Base-by-base conservation (phyloP, 2,888 invertebrate species). In the Polyploca ridens region DNA sequence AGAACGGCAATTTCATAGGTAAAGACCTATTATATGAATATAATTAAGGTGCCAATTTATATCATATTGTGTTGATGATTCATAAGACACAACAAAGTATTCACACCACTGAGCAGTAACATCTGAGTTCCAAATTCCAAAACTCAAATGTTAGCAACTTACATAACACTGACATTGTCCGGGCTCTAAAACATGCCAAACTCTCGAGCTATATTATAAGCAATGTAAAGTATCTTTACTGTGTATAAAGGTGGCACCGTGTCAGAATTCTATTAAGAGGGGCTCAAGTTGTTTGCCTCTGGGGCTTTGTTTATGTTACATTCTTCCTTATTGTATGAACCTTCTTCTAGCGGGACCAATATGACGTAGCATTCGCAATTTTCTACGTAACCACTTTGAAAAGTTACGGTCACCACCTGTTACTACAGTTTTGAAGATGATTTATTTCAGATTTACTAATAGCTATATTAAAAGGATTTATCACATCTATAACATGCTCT, bases 251-350 rank as follows among this genome's bases (percentile, higher is more conserved):
- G 85, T 85, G 83, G 74, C 78, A 79, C 75, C 74, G 78, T 79
- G 86, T 87, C 87, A 84, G 84, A 87, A 90, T 89, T 88, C 88
- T 89, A 88, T 90, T 89, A 88, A 86, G 86, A 85, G 83, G 82
- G 86, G 84, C 88, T 87, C 85, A 86, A 86, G 82, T 83, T 87
- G 87, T 89, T 88, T 89, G 86, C 82, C 82, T 77, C 75, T 54
- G 72, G 77, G 83, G 79, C 79, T 81, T 85, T 85, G 85, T 89
- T 88, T 90, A 86, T 86, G 87, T 85, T 81, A 88, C 84, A 83
- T 87, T 85, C 83, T 85, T 85, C 84, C 83, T 82, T 86, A 82
- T 82, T 85, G 85, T 84, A 78, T 80, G 83, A 82, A 79, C 78
- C 79, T 79, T 71, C 77, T 75, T 72, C 69, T 72, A 75, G 74